Percentiles rank a stretch among this genome's conserved stretches.
Evolutionary conservation across 1,140 invertebrate species (phyloP).

Genomic region (Leptinotarsa lineolata): DNA sequence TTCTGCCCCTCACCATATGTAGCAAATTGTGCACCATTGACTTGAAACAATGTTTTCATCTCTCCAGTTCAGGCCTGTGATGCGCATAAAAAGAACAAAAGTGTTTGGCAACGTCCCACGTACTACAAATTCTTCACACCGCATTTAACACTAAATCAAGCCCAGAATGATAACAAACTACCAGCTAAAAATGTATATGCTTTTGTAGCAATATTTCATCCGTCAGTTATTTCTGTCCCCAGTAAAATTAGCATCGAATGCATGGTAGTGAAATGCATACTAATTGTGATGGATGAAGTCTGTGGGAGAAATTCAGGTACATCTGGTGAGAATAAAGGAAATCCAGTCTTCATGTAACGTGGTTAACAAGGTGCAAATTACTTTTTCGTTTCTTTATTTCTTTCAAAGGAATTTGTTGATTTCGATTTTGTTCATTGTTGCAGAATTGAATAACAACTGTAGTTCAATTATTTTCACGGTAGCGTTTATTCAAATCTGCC

Average conservation of each 20-base stretch:
- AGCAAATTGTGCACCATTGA: no score
- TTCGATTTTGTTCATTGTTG: no score
- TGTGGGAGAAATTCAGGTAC: no score
- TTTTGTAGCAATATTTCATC: not conserved
- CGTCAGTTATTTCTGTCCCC: not conserved
- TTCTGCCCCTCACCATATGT: no score
- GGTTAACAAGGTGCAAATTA: no score
- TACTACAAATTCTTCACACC: slow-evolving; percentile 20
- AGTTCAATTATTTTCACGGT: no score
- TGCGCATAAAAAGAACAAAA: slow-evolving; percentile 3
- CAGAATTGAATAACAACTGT: no score
- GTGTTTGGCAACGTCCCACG: slow-evolving; percentile 17
- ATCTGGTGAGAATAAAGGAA: no score
- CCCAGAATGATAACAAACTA: slow-evolving; percentile 21
- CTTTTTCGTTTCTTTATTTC: no score
- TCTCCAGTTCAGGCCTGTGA: not conserved
- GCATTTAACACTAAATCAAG: slow-evolving; percentile 9
- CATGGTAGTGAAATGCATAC: not conserved
- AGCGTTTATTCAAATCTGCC: no score
- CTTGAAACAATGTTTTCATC: slow-evolving; percentile 2
- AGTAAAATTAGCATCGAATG: not conserved
- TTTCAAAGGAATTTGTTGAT: no score
- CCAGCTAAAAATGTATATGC: slow-evolving; percentile 12
- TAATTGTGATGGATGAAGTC: not conserved
- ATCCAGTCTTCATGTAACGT: no score